These are phyloP conservation scores for Dryoscopus gambensis DNA, from an alignment of 2,113 vertebrate genomes.

Conservation along the genomic window DNA sequence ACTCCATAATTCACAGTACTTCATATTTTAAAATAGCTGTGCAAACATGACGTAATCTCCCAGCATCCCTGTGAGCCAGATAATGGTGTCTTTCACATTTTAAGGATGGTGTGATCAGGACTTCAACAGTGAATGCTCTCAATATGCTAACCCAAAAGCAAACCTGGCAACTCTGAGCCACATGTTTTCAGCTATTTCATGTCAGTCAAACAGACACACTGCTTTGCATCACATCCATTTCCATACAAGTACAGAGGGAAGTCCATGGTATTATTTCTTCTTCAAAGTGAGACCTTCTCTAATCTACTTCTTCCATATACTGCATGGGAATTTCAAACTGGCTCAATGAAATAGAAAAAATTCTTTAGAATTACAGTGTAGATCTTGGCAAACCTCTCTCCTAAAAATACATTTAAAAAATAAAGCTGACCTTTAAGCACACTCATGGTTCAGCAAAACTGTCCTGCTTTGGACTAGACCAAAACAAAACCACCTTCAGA, in stretches of 20 bases:
- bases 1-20: conserved; percentile 23
- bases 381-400: neutral
- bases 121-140: neutral
- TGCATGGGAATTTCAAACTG: neutral
- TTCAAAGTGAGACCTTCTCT: neutral
- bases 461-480: neutral
- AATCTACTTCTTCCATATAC: neutral
- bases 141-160: neutral
- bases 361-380: neutral
- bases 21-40: conserved; percentile 32
- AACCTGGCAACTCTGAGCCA: neutral
- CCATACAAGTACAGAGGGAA: neutral
- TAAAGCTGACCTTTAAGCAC: neutral
- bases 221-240: neutral
- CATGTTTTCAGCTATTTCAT: neutral
- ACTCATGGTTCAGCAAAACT: neutral
- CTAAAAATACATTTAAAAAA: neutral
- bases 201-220: neutral
- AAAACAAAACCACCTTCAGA: neutral
- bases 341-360: neutral
- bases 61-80: neutral
- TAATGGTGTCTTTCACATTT: conserved; percentile 32
- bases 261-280: neutral
- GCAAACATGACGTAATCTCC: conserved; percentile 32
- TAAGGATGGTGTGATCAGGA: neutral